These are phyloP conservation scores for Discoglossus pictus DNA, from an alignment of 2,797 vertebrate genomes.

Conservation along the genomic window DNA sequence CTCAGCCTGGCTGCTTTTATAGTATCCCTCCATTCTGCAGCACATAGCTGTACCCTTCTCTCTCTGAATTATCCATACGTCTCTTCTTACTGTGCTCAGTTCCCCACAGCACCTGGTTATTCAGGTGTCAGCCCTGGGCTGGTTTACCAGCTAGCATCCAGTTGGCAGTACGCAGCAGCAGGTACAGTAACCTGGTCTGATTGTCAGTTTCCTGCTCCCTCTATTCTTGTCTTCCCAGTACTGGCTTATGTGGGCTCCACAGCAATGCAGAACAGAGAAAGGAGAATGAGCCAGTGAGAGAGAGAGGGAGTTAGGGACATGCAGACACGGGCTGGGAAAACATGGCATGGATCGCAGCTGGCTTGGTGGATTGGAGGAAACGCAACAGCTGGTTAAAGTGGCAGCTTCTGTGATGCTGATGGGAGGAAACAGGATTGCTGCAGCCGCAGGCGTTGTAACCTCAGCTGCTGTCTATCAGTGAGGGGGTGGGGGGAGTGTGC, in stretches of 20 bases:
- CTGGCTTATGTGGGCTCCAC: constrained; percentile 48
- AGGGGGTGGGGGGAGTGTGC: constrained; percentile 35
- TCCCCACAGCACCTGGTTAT: constrained; percentile 15
- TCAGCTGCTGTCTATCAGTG: constrained; percentile 48
- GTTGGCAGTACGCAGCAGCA: constrained; percentile 3
- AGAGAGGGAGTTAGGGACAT: constrained; percentile 26
- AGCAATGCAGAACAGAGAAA: constrained; percentile 56
- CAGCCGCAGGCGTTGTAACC: constrained; percentile 46
- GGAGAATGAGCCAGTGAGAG: constrained; percentile 58
- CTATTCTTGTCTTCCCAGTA: constrained; percentile 25
- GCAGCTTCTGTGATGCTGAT: constrained; percentile 51
- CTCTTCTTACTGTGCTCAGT: constrained; percentile 5
- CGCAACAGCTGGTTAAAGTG: constrained; percentile 52
- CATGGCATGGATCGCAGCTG: constrained; percentile 48
- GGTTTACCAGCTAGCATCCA: constrained; percentile 19
- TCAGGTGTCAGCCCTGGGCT: constrained; percentile 2
- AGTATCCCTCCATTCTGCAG: constrained; percentile 48
- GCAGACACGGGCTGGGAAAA: constrained; percentile 41
- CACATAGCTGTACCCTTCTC: constrained; percentile 23
- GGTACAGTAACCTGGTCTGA: constrained; percentile 16
- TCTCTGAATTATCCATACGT: constrained; percentile 33
- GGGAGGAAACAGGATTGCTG: constrained; percentile 49
- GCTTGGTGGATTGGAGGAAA: constrained; percentile 42
- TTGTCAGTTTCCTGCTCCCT: constrained; percentile 5
- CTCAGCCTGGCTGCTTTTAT: constrained; percentile 34